These are phyloP conservation scores for Tursiops truncatus DNA, from an alignment of 2,113 vertebrate species.

Conservation along the genomic window DNA sequence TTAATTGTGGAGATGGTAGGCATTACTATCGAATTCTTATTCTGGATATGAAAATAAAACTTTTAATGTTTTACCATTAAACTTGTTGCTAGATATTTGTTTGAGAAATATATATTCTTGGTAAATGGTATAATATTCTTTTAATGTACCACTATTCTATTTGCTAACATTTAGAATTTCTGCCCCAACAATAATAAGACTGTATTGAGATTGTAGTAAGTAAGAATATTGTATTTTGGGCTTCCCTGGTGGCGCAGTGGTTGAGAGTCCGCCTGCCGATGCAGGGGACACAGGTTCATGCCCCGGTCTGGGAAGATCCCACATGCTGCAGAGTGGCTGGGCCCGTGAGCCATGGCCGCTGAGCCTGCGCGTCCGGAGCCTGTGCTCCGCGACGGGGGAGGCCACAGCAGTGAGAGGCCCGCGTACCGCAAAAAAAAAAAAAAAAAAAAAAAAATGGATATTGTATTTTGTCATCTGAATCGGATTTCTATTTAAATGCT, in stretches of 20 bases:
- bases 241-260: no score
- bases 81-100: background rate
- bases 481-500: background rate
- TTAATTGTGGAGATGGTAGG: background rate
- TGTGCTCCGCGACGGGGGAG: no score
- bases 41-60: background rate
- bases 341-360: no score
- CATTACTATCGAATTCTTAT: background rate
- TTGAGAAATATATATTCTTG: constrained; percentile 18
- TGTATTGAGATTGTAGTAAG: background rate
- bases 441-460: background rate
- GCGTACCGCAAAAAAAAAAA: no score
- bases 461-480: background rate
- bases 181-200: background rate
- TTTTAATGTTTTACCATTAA: background rate
- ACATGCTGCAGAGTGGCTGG: no score
- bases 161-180: background rate
- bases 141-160: background rate
- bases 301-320: no score
- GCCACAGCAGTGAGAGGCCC: no score
- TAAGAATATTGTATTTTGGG: background rate
- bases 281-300: no score
- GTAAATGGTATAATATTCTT: background rate
- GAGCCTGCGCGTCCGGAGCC: no score
- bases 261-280: no score